Base-by-base conservation (phyloP, 2,797 vertebrate species). In the Trachurus trachurus region DNA sequence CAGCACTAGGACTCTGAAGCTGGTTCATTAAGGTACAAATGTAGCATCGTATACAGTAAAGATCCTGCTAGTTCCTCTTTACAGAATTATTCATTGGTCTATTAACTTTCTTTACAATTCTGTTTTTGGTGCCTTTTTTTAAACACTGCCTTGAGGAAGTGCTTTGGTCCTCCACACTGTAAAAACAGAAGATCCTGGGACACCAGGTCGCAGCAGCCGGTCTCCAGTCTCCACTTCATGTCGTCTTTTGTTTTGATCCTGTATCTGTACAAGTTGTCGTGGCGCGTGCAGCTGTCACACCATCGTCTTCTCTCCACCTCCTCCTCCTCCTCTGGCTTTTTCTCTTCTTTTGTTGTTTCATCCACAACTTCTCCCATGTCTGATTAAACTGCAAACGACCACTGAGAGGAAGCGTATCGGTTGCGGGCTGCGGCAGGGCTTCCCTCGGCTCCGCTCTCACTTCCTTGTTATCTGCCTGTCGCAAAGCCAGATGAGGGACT, bases 391-490 rank as follows among this genome's bases (percentile, higher is more conserved):
- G 39, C 54, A 29, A 21, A 45, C 50, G 50, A 34, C 63, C 64
- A 34, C 57, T 57, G 63, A 58, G 76, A 70, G 56, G 60, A 62
- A 76, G 31, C 31, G 31, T 47, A 71, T 62, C 72, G 59, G 42
- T 34, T 34, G 31, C 34, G 40, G n/a, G 37, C 50, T 52, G 12
- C 81, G 76, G 80, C 78, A 65, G 58, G 72, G 72, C 40, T 77
- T 75, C 21, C 63, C 61, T 3, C 9, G 3, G 68, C 73, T 75
- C 75, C 26, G 66, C 69, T n/a, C 74, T 82, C 64, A 47, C 63
- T 52, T 22, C 64, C 82, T 74, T 58, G 62, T 89, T 86, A 88
- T 88, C 86, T 80, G 80, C 80, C 84, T 85, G 78, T 86, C 73
- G 59, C 73, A 52, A 52, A 26, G 60, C 9, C 13, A 89, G 83